Evolutionary conservation across 1,140 invertebrate species (phyloP).

Genomic region (Drosophila rhopaloa): DNA sequence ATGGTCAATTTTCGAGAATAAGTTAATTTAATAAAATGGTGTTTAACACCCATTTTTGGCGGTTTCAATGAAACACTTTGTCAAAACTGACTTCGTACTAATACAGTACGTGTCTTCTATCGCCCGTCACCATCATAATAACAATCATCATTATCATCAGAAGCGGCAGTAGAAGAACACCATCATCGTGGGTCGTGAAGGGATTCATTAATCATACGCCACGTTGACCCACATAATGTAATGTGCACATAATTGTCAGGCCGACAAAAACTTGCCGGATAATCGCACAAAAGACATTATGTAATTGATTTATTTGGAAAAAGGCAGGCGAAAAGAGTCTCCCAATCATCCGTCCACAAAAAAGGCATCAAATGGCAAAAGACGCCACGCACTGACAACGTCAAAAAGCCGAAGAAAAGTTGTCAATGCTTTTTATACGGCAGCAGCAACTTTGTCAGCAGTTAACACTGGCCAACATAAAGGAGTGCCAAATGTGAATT

Average conservation of each 20-base stretch:
- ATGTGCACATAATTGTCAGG: slow-evolving; percentile 68
- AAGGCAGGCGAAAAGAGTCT: slow-evolving; percentile 30
- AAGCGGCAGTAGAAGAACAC: background rate
- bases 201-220: slow-evolving; percentile 79
- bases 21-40: slow-evolving; percentile 22
- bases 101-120: slow-evolving; percentile 38
- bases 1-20: background rate
- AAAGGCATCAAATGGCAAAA: slow-evolving; percentile 42
- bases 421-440: slow-evolving; percentile 42
- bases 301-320: slow-evolving; percentile 67
- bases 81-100: slow-evolving; percentile 11
- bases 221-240: slow-evolving; percentile 69
- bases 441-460: slow-evolving; percentile 34
- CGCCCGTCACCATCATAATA: slow-evolving; percentile 22
- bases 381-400: slow-evolving; percentile 18
- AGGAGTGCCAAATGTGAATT: background rate
- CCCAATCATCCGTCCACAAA: slow-evolving; percentile 26
- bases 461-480: slow-evolving; percentile 38
- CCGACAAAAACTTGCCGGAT: slow-evolving; percentile 65
- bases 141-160: slow-evolving; percentile 34
- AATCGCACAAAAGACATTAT: slow-evolving; percentile 68
- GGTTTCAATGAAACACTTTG: slow-evolving; percentile 22
- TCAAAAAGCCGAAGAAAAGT: slow-evolving; percentile 36
- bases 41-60: slow-evolving; percentile 20
- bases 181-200: slow-evolving; percentile 37